Evolutionary conservation across 2,113 vertebrate genomes (phyloP).

Genomic region (Trachemys scripta): DNA sequence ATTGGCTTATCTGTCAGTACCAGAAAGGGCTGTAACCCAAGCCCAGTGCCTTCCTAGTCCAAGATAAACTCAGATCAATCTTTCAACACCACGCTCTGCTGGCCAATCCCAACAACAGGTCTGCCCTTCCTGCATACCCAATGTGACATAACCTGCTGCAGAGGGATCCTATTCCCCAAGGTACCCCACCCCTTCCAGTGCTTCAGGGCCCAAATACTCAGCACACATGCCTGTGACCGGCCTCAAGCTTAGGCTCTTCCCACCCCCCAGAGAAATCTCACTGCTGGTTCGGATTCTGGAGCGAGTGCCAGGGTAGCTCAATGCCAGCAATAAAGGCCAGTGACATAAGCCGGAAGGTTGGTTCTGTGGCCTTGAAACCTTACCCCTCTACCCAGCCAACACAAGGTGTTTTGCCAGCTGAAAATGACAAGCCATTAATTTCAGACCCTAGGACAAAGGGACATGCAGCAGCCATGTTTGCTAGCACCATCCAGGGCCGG

Average conservation of each 20-base stretch:
- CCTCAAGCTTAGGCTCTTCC: background rate
- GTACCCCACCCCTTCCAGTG: accelerated
- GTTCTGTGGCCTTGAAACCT: background rate
- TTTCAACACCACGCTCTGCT: constrained; percentile 17
- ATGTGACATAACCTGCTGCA: background rate
- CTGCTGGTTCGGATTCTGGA: background rate
- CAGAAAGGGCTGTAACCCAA: constrained; percentile 49
- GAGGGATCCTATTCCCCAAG: background rate
- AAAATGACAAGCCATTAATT: background rate
- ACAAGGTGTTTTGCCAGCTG: background rate
- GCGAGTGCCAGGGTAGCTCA: background rate
- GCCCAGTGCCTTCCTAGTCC: background rate
- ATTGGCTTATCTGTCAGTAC: background rate
- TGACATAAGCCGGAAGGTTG: background rate
- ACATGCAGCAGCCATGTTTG: background rate
- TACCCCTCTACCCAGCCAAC: background rate
- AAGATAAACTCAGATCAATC: constrained; percentile 6
- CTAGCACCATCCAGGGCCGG: too few relatives aligned
- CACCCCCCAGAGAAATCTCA: background rate
- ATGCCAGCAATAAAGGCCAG: background rate
- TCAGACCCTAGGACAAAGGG: background rate
- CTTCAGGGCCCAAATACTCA: background rate
- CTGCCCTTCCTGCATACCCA: background rate
- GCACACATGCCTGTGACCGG: background rate
- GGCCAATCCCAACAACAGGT: background rate